Evolutionary conservation across 2,113 vertebrate genomes (phyloP).

Genomic region (Austrofundulus limnaeus): DNA sequence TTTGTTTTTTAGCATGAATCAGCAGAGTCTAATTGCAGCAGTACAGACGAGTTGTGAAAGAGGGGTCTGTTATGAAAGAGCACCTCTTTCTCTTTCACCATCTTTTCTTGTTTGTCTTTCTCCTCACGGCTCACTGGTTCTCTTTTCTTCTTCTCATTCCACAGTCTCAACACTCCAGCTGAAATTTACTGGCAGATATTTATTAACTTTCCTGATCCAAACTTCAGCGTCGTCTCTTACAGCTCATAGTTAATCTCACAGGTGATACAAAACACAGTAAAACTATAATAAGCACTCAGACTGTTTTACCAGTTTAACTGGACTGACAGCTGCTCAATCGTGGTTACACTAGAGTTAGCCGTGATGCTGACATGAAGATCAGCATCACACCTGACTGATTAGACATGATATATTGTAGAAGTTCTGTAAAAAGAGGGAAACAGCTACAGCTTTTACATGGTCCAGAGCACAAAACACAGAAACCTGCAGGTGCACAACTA

Average conservation of each 20-base stretch:
- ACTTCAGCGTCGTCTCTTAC: constrained; percentile 7
- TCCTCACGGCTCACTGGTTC: constrained; percentile 18
- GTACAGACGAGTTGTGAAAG: constrained; percentile 27
- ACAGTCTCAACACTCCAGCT: constrained; percentile 44
- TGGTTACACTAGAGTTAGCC: not conserved
- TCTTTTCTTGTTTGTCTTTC: constrained; percentile 30
- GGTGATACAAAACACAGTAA: not conserved
- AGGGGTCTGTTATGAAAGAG: constrained; percentile 54
- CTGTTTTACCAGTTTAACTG: not conserved
- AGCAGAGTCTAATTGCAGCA: not conserved
- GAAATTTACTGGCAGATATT: constrained; percentile 45
- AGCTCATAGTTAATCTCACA: not conserved
- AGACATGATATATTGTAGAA: not conserved
- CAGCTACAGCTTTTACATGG: not conserved
- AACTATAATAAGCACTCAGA: not conserved
- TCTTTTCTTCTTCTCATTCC: constrained; percentile 11
- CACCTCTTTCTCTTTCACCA: constrained; percentile 25
- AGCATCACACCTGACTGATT: not conserved
- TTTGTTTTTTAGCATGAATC: constrained; percentile 14
- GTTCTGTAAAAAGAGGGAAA: not conserved
- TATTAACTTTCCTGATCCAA: constrained; percentile 70
- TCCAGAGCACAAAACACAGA: no score
- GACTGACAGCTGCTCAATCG: not conserved
- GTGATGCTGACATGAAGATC: not conserved
- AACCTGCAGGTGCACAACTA: no score